These are phyloP conservation scores for Dipodomys ordii DNA, from an alignment of 2,113 vertebrate species.

Conservation along the genomic window DNA sequence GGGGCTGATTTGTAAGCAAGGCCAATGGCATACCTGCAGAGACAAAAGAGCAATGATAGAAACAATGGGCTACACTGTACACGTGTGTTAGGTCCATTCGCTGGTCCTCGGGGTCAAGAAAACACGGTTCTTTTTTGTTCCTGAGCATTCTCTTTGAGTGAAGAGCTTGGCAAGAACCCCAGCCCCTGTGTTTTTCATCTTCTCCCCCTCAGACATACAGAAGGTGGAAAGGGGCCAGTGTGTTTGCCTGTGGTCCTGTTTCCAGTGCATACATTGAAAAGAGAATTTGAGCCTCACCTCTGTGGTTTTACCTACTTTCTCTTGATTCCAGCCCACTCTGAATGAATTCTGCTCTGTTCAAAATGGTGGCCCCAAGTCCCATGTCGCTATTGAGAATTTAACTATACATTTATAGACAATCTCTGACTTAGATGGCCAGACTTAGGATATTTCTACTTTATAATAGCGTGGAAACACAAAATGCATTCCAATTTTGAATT, in stretches of 20 bases:
- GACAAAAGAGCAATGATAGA: slow-evolving; percentile 51
- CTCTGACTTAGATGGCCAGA: background rate
- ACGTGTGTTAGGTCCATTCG: background rate
- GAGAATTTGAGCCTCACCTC: slow-evolving; percentile 49
- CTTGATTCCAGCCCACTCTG: background rate
- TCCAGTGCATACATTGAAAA: background rate
- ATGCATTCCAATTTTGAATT: background rate
- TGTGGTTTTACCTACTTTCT: background rate
- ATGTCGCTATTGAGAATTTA: background rate
- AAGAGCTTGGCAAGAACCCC: background rate
- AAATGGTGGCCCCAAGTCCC: background rate
- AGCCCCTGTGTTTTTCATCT: slow-evolving; percentile 25
- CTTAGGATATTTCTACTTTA: background rate
- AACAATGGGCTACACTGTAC: background rate
- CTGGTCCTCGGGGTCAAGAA: background rate
- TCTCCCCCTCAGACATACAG: background rate
- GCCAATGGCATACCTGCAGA: slow-evolving; percentile 96
- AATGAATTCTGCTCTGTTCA: background rate
- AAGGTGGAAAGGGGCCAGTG: background rate
- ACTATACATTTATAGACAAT: background rate
- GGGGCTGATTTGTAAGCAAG: slow-evolving; percentile 97
- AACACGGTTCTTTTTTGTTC: background rate
- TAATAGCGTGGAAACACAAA: background rate
- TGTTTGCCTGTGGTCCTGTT: background rate
- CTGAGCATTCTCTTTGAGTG: slow-evolving; percentile 36